Evolutionary conservation across 2,888 invertebrate species (phyloP), one percentile per base, ranked within the genome.

Genomic region (Drosophila villosipedis): DNA sequence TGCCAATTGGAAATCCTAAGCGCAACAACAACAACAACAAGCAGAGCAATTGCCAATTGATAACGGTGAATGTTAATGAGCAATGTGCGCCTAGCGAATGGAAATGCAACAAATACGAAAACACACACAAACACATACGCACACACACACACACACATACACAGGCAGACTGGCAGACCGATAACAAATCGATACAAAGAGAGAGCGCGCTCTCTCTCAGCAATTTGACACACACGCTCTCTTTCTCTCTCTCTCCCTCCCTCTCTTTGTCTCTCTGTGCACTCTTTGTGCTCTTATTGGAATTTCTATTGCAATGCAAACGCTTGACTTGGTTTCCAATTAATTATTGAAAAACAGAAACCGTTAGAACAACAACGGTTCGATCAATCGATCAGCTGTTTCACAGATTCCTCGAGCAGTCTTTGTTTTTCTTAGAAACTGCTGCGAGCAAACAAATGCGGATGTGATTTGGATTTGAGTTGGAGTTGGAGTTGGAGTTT

Each of bases 31-130:
- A 64, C 30, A 49, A 64, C 31, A 49, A 63, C 39, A 25, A 47
- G 25, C 47, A 25, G 57, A 57, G 57, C 57, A 57, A 28, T 39
- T 28, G 57, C 28, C 28, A 64, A 61, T 60, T 78, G 84, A 89
- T 86, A 89, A 86, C 75, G 69, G 62, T 57, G 64, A 88, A 83
- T 80, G 80, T 59, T 70, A 79, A 85, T 83, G 85, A 80, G 70
- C 65, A 71, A 58, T 58, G 50, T 67, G 58, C 55, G 59, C 64
- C 19, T 54, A 80, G 68, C 68, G 68, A 70, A 75, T 76, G 68
- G 61, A 79, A 79, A 82, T 82, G 79, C 83, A 76, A 76, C 64
- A 71, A 67, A 54, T 60, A 60, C 69, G 49, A 59, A 59, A 43
- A 55, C 65, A 62, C n/a, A 35, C 33, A 64, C 47, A 47, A 28